Percentiles rank a stretch among this genome's conserved stretches.
phyloP scores from a whole-genome alignment of 2,888 invertebrate genomes.

The Parnassius smintheus region DNA sequence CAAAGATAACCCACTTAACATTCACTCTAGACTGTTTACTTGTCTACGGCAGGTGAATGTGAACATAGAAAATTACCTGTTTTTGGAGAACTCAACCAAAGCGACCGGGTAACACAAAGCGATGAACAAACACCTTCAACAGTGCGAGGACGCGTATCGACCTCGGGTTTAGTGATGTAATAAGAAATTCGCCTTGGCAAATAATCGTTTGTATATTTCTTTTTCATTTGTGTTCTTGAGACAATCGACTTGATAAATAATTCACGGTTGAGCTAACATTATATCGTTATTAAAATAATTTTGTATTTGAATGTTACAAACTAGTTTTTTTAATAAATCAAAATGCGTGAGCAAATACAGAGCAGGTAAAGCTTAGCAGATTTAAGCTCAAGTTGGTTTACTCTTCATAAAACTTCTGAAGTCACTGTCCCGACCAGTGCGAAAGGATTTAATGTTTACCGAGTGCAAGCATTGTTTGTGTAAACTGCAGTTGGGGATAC shows the following conservation, averaged over 20 bases:
- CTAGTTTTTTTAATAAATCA: too few relatives aligned
- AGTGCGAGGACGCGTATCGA: constrained; percentile 3
- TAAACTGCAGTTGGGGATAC: constrained; percentile 2
- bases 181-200: neutral
- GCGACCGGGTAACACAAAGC: constrained; percentile 14
- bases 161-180: constrained; percentile 11
- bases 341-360: too few relatives aligned
- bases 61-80: constrained; percentile 17
- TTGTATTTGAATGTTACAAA: too few relatives aligned
- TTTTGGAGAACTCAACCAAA: constrained; percentile 11
- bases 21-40: constrained; percentile 6
- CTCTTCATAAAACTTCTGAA: constrained; percentile 12
- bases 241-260: too few relatives aligned
- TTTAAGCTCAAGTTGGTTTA: constrained; percentile 3
- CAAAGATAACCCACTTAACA: constrained; percentile 16
- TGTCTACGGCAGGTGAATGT: constrained; percentile 13
- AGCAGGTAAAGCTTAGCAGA: too few relatives aligned
- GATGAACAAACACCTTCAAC: constrained; percentile 16
- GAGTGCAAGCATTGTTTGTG: constrained; percentile 8
- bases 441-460: constrained; percentile 20
- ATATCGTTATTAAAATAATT: too few relatives aligned
- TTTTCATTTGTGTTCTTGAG: neutral
- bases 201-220: neutral
- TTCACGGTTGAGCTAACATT: too few relatives aligned
- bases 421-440: constrained; percentile 12